Base-by-base conservation (phyloP, 2,113 vertebrate species). In the Tylochromis polylepis region DNA sequence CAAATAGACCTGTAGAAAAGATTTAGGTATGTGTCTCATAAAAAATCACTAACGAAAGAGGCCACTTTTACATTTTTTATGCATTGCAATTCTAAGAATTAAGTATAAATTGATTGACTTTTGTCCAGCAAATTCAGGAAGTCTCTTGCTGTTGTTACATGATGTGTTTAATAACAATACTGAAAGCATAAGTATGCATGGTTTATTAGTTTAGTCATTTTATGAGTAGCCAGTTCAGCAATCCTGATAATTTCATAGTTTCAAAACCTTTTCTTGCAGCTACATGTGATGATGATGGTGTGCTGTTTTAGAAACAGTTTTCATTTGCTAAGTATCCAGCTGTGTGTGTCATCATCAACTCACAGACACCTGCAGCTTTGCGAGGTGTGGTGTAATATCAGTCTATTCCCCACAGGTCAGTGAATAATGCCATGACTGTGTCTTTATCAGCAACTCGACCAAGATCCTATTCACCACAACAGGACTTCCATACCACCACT, bases 281-380 rank as follows among this genome's bases (percentile, higher is more conserved):
- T 55, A 15, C 51, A 11, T 65, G 27, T 56, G 82, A 65, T 24
- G 82, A 65, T 24, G 29, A 67, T 1, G 3, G n/a, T 9, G 8
- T 62, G 4, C 2, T 1, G 70, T 51, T 49, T 58, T 46, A 83
- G 24, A 8, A 51, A 11, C 29, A n/a, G 15, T 38, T n/a, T 79
- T 38, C 16, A 67, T 46, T 53, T 70, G 27, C 51, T 59, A 8
- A 14, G n/a, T 57, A 15, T 84, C 85, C 79, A 86, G 83, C 87
- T 87, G 78, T 83, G 79, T 49, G 85, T 82, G 43, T 91, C 86
- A 90, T 88, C 85, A 90, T 88, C 46, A 10, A n/a, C 78, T 41
- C 22, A 9, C 43, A 46, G 79, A 62, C 67, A 85, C 85, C 87
- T 78, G 85, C 51, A 86, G 89, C 22, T 92, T 83, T 60, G 57